Conservation (phyloP, 2,797 vertebrate genomes). For the Tokudaia tokunoshimensis region DNA sequence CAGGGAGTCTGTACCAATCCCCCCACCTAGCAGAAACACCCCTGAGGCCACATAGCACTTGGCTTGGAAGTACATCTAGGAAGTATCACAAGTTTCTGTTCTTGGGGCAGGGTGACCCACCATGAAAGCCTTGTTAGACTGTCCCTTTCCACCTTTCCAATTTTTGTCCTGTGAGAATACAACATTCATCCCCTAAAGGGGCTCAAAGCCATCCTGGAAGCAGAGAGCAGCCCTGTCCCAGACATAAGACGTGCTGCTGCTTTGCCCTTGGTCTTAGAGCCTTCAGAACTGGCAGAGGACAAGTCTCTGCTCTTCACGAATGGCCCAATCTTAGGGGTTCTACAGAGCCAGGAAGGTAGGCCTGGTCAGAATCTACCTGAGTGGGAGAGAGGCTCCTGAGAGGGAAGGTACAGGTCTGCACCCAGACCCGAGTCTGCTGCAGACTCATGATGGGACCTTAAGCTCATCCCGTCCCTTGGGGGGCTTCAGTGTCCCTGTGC, state of each 20-base stretch:
- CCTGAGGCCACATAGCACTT: background rate
- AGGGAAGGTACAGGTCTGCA: background rate
- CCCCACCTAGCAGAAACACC: background rate
- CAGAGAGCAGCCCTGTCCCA: background rate
- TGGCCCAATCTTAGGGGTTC: background rate
- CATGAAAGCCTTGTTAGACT: background rate
- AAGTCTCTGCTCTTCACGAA: background rate
- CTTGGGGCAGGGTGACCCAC: background rate
- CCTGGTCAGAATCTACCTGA: background rate
- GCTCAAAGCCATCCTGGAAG: background rate
- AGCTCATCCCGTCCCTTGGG: accelerated
- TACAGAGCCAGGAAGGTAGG: background rate
- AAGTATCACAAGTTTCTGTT: background rate
- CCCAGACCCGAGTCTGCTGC: background rate
- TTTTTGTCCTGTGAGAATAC: background rate
- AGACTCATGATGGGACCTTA: background rate
- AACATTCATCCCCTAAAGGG: too few relatives aligned
- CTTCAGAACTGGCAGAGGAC: background rate
- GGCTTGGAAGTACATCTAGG: background rate
- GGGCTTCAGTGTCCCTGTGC: background rate
- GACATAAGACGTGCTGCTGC: background rate
- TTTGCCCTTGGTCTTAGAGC: background rate
- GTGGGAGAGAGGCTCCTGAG: background rate
- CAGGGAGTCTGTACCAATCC: background rate
- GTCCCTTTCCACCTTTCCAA: background rate